Evolutionary conservation across 2,888 invertebrate species (phyloP).

Genomic region (Polia nebulosa): DNA sequence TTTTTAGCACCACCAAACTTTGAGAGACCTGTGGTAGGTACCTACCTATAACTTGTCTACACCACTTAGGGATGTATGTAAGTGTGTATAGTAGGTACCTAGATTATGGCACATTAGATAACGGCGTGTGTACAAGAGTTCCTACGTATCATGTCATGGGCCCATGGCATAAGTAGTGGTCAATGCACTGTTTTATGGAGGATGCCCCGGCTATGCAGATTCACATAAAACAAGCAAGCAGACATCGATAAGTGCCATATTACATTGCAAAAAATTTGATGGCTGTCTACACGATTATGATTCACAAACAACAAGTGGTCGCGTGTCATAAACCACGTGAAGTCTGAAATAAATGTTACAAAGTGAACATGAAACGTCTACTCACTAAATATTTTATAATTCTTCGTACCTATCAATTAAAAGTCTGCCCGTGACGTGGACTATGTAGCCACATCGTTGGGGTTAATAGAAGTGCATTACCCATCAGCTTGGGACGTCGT

Average conservation of each 20-base stretch:
- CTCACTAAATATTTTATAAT: slow-evolving; percentile 41
- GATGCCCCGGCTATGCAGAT: not conserved
- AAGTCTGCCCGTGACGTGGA: slow-evolving; percentile 50
- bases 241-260: not conserved
- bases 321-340: slow-evolving; percentile 11
- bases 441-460: slow-evolving; percentile 67
- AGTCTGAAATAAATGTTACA: slow-evolving; percentile 9
- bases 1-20: too few relatives aligned
- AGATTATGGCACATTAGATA: too few relatives aligned
- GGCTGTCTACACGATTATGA: slow-evolving; percentile 7
- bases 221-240: not conserved
- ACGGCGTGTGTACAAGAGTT: not conserved
- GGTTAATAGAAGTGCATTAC: slow-evolving; percentile 80
- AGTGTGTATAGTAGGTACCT: too few relatives aligned
- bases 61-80: too few relatives aligned
- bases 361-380: slow-evolving; percentile 19
- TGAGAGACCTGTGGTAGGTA: too few relatives aligned
- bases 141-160: too few relatives aligned
- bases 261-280: slow-evolving; percentile 3
- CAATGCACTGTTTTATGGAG: not conserved
- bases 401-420: slow-evolving; percentile 62
- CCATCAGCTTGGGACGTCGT: slow-evolving; percentile 65
- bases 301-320: slow-evolving; percentile 12
- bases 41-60: too few relatives aligned
- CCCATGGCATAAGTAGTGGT: not conserved